phyloP scores from a whole-genome alignment of 92 coral and sea anemone species.

The Hydrozoanthus gracilis region DNA sequence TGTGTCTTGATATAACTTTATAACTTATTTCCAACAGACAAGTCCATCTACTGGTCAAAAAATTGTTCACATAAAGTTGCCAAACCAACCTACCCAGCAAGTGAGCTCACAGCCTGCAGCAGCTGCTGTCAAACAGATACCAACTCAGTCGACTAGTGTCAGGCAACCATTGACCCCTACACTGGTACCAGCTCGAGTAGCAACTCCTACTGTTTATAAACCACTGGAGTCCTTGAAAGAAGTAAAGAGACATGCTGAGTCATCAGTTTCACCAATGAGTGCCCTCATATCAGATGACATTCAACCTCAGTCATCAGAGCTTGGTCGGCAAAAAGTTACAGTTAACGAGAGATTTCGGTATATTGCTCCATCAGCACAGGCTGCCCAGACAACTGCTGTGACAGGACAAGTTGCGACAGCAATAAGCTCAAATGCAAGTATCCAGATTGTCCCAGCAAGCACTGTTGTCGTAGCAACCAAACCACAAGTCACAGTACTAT shows the following conservation, averaged over 20 bases:
- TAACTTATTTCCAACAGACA: constrained; percentile 13
- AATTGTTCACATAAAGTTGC: constrained; percentile 34
- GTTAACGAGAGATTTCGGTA: constrained; percentile 81
- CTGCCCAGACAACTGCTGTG: constrained; percentile 7
- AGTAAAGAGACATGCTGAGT: constrained; percentile 75
- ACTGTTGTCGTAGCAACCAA: not conserved
- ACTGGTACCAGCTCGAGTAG: constrained; percentile 29
- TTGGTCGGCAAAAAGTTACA: constrained; percentile 73
- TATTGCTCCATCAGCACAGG: constrained; percentile 65
- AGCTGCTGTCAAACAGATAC: not conserved
- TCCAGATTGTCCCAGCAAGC: constrained; percentile 11
- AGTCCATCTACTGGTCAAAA: constrained; percentile 28
- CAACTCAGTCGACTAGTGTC: constrained; percentile 1
- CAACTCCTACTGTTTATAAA: constrained; percentile 58
- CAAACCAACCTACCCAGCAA: constrained; percentile 15
- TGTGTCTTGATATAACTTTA: not conserved
- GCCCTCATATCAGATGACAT: constrained; percentile 58
- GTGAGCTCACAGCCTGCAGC: constrained; percentile 15
- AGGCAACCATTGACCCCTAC: not conserved
- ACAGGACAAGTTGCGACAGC: constrained; percentile 17
- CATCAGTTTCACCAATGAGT: constrained; percentile 76
- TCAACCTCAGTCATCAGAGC: not conserved
- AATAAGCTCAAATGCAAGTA: constrained; percentile 9
- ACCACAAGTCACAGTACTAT: constrained; percentile 18
- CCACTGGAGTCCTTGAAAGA: constrained; percentile 83